Evolutionary conservation across 2,888 invertebrate species (phyloP).

Genomic region (Willowsia nigromaculata): DNA sequence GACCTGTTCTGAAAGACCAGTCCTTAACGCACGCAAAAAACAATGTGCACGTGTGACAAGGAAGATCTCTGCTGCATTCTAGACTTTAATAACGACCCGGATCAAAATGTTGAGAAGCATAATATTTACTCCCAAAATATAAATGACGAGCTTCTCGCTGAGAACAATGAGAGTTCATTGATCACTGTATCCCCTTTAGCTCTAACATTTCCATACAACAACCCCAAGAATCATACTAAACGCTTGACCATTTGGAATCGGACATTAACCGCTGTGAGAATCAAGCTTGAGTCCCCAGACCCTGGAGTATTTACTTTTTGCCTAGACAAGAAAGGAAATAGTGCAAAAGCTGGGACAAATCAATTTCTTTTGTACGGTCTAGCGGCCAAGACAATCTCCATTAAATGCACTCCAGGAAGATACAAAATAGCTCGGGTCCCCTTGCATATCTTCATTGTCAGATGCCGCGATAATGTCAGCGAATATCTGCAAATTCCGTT

Average conservation of each 20-base stretch:
- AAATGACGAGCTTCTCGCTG: not conserved
- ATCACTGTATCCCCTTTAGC: not conserved
- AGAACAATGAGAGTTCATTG: not conserved
- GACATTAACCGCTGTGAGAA: not conserved
- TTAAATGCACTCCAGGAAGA: constrained; percentile 50
- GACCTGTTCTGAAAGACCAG: too few relatives aligned
- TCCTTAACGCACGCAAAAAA: too few relatives aligned
- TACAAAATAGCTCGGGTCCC: constrained; percentile 21
- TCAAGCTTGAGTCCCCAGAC: constrained; percentile 28
- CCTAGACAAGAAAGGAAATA: not conserved
- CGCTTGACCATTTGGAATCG: constrained; percentile 48
- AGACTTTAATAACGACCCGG: not conserved
- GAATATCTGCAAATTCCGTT: constrained; percentile 46
- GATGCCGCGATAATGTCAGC: not conserved
- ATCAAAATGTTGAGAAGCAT: not conserved
- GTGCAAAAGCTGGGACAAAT: not conserved
- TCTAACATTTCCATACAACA: constrained; percentile 49
- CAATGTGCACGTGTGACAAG: constrained; percentile 20
- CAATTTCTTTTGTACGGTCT: constrained; percentile 31
- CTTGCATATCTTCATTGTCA: constrained; percentile 20
- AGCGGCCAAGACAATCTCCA: constrained; percentile 27
- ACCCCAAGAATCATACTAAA: not conserved
- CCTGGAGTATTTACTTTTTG: constrained; percentile 23
- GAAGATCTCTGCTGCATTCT: constrained; percentile 50
- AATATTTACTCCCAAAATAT: not conserved